A percentile compares a stretch with the other conserved stretches of the same genome.
phyloP scores from a whole-genome alignment of 2,888 invertebrate species.

The Lissocephala sabroskyi region DNA sequence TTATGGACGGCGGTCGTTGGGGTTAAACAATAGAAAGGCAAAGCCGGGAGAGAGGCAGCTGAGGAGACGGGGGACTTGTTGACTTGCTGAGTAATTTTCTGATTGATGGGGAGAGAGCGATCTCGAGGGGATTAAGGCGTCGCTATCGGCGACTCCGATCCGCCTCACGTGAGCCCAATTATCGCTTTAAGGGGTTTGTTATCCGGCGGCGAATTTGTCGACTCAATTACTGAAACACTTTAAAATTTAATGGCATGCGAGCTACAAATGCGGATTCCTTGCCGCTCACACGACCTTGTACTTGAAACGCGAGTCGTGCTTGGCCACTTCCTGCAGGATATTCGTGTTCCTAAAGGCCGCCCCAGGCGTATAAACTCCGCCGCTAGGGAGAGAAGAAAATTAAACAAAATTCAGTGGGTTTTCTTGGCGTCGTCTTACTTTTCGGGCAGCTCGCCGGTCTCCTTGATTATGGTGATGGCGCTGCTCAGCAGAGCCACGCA shows the following conservation, averaged over 20 bases:
- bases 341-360: slow-evolving; percentile 9
- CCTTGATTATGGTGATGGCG: slow-evolving; percentile 2
- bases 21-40: too few relatives aligned
- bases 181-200: too few relatives aligned
- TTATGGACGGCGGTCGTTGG: too few relatives aligned
- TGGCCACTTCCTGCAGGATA: slow-evolving; percentile 2
- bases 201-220: too few relatives aligned
- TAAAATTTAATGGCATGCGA: neutral
- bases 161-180: too few relatives aligned
- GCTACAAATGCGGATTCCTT: neutral
- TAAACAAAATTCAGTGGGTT: neutral
- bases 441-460: slow-evolving; percentile 1
- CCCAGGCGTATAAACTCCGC: slow-evolving; percentile 12
- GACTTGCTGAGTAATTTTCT: too few relatives aligned
- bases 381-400: neutral
- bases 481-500: slow-evolving; percentile 7
- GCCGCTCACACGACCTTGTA: neutral
- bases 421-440: neutral
- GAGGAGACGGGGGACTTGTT: too few relatives aligned
- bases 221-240: too few relatives aligned
- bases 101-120: too few relatives aligned
- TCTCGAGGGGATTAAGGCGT: too few relatives aligned
- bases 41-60: too few relatives aligned
- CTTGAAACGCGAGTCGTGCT: neutral
- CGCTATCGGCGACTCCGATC: too few relatives aligned